Evolutionary conservation across 2,888 invertebrate genomes (phyloP), one percentile per base, ranked within the genome.

Genomic region (Polydesmus complanatus): DNA sequence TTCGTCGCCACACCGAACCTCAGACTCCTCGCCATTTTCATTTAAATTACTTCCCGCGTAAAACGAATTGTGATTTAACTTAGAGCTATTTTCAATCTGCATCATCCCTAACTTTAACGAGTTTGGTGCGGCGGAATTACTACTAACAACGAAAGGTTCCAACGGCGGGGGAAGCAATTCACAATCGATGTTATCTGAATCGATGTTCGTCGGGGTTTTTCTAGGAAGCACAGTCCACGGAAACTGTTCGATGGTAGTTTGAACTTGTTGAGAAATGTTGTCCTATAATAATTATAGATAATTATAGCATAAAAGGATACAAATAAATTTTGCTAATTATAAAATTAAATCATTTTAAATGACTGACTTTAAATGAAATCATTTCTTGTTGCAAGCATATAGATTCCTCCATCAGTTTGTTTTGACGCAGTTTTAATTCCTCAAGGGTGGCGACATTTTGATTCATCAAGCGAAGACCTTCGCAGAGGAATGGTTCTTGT

Each of bases 391-490:
- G 81, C 22, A 93, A 77, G 54, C 79, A 78, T 18, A 80, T 75
- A 0, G 89, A 83, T 54, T 83, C 82, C 0, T 78, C 77, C 67
- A 80, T 77, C 18, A 90, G 79, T 21, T 76, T 75, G 2, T 78
- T 73, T 67, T 86, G 85, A 22, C 84, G 80, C 53, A 79, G 78
- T 61, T 82, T 80, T 58, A 92, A 75, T 54, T 80, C 80, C 51
- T 82, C 80, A 62, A 90, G 79, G 0, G 80, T 76, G 54, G 80
- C 80, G 67, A 86, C 78, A 71, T 90, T 88, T 71, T 90, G 88
- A 54, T 84, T 84, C 70, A 92, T 84, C 64, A 92, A 81, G 66
- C 89, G 87, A 70, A 88, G 79, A 64, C 88, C 81, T 74, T 81
- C 73, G 65, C 74, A 75, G 58, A 71, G 70, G 65, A 71, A 70